Evolutionary conservation across 2,113 vertebrate genomes (phyloP).

Genomic region (Scomber scombrus): DNA sequence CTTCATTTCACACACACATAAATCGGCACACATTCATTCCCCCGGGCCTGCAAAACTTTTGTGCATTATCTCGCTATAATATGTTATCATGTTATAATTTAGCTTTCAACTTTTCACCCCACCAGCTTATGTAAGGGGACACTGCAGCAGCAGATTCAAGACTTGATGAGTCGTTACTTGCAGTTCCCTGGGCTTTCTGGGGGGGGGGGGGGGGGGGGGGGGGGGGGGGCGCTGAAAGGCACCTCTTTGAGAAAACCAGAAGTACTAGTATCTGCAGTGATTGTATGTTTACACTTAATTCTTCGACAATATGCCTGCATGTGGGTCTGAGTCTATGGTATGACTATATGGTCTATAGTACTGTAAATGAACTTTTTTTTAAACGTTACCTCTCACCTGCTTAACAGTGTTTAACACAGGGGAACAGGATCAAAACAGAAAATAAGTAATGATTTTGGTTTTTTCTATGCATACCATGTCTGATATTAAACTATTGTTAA

Average conservation of each 20-base stretch:
- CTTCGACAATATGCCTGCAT: not conserved
- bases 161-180: constrained; percentile 5
- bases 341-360: too few species aligned
- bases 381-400: too few species aligned
- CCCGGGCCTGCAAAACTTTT: constrained; percentile 4
- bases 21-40: constrained; percentile 25
- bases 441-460: too few species aligned
- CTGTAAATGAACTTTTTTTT: too few species aligned
- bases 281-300: not conserved
- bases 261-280: constrained; percentile 5
- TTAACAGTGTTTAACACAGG: not conserved
- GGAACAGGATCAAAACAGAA: not conserved
- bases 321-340: not conserved
- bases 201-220: too few species aligned
- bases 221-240: not conserved
- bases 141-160: not conserved
- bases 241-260: constrained; percentile 17
- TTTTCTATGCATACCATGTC: too few species aligned
- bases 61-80: constrained; percentile 25
- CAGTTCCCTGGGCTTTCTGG: not conserved
- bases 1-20: not conserved
- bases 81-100: constrained; percentile 25
- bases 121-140: constrained; percentile 12
- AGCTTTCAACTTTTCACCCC: constrained; percentile 54
- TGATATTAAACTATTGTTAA: too few species aligned